Base-by-base conservation (phyloP, 2,888 invertebrate species). In the Notocelia uddmanniana region DNA sequence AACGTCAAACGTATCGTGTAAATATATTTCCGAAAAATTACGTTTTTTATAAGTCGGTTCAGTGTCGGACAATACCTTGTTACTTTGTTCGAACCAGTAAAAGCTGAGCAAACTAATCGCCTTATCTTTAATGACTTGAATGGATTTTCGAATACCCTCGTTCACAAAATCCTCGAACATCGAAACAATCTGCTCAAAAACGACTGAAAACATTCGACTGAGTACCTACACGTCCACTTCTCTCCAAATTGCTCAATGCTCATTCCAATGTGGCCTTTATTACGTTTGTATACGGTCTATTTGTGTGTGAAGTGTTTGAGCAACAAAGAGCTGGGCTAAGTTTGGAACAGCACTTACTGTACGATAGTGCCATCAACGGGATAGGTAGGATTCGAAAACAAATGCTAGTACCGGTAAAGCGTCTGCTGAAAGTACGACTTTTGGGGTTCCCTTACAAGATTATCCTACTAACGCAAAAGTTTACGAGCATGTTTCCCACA, bases 341-440 rank as follows among this genome's bases (percentile, higher is more conserved):
- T 63, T 69, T 45, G 45, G 62, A 69, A 69, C 69, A 63, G 69
- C 69, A 63, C 69, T 69, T 69, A 69, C 69, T 55, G 62, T 23
- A 45, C 55, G 63, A 69, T 69, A 63, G 69, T 45, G 62, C 69
- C 55, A 63, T 69, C 69, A 69, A 55, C 62, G 21, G n/a, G 34
- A 45, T n/a, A 62, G 63, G 48, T 63, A n/a, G 55, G 54, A 63
- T 55, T 57, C 63, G 45, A 34, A 63, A 69, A 69, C 60, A 69
- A 60, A 69, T 63, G 62, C 69, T 18, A 62, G 55, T 62, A 57
- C 62, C 48, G 55, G 62, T 48, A 63, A 69, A 69, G 60, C 68
- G 41, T 26, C 55, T 63, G 34, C 18, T 57, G 63, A 48, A 19
- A 55, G 62, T 60, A 54, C 26, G n/a, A 21, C 48, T 31, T 60